Evolutionary conservation across 2,888 invertebrate genomes (phyloP).

Genomic region (Callyntrura guangdongensis): DNA sequence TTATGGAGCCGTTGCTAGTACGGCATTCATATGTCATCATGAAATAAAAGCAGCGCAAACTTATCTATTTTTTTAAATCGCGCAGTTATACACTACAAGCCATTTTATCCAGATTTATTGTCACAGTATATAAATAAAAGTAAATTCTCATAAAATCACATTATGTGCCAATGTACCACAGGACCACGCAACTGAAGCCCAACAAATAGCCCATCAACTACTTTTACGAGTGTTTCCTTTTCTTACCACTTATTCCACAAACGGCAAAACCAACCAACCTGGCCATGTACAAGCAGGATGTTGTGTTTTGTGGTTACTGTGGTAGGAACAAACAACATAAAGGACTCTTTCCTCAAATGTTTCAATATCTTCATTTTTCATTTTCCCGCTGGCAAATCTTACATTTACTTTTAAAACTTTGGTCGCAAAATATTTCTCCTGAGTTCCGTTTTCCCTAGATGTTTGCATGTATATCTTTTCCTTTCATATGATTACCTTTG

Average conservation of each 20-base stretch:
- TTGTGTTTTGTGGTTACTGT: too few relatives aligned
- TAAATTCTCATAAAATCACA: constrained; percentile 41
- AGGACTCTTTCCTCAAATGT: constrained; percentile 15
- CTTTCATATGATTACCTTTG: background rate
- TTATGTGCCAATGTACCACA: background rate
- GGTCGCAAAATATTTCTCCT: constrained; percentile 19
- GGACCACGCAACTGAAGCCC: background rate
- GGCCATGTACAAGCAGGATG: background rate
- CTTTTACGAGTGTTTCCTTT: constrained; percentile 41
- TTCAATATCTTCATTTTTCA: constrained; percentile 35
- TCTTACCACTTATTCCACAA: constrained; percentile 9
- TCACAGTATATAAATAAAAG: constrained; percentile 21
- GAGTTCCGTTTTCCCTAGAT: constrained; percentile 19
- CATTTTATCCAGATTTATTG: constrained; percentile 22
- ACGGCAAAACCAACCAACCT: background rate
- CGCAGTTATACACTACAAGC: background rate
- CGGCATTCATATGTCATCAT: background rate
- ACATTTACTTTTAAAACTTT: background rate
- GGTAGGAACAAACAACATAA: background rate
- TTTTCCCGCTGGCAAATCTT: background rate
- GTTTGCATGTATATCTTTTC: background rate
- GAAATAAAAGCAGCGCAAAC: background rate
- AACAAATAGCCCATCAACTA: constrained; percentile 62
- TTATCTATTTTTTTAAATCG: background rate
- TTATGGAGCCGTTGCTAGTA: background rate